Conservation (phyloP, 1,140 invertebrate species). For the Euglossa dilemma region DNA sequence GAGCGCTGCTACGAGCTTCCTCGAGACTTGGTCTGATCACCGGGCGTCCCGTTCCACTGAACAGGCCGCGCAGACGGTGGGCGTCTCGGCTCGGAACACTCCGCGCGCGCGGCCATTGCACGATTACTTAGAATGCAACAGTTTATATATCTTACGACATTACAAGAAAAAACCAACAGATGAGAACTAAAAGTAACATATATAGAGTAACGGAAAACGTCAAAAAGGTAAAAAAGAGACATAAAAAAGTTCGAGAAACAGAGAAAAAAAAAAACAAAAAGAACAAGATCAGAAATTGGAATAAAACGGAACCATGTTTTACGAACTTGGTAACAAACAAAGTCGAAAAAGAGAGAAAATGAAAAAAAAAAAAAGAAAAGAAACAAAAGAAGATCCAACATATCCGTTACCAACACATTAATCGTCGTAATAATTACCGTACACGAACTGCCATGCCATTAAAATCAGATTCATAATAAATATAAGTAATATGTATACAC, state of each 20-base stretch:
- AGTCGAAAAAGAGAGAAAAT: conserved; percentile 15
- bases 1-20: background rate
- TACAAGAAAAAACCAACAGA: conserved; percentile 25
- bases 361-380: background rate
- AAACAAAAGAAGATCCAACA: conserved; percentile 37
- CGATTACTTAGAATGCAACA: conserved; percentile 14
- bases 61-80: background rate
- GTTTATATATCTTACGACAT: conserved; percentile 19
- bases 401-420: conserved; percentile 63
- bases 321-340: conserved; percentile 53
- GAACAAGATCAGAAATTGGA: conserved; percentile 69
- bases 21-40: conserved; percentile 13
- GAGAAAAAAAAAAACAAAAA: conserved; percentile 43
- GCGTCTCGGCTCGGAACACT: conserved; percentile 2
- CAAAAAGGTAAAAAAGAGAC: conserved; percentile 19
- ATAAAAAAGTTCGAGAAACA: conserved; percentile 10
- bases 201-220: background rate
- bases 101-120: conserved; percentile 12
- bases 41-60: conserved; percentile 2
- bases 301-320: conserved; percentile 36
- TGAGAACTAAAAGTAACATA: conserved; percentile 19
- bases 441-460: conserved; percentile 78
- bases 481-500: conserved; percentile 45
- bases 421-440: conserved; percentile 58
- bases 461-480: conserved; percentile 66